Conservation (phyloP, 2,113 vertebrate genomes). For the Ranitomeya variabilis region DNA sequence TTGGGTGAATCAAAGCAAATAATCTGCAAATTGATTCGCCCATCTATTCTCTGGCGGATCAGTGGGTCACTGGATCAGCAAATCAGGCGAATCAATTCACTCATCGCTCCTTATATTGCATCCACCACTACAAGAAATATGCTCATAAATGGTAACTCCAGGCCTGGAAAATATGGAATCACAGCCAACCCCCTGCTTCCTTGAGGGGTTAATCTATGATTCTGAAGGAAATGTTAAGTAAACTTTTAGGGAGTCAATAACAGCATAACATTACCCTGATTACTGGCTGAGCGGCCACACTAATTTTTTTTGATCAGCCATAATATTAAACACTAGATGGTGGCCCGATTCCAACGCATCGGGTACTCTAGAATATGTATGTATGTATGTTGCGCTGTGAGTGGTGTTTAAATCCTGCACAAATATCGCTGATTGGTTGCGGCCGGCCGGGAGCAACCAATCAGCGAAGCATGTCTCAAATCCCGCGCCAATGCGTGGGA, state of each 20-base stretch:
- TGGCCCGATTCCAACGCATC: too few relatives aligned
- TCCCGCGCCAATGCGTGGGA: too few relatives aligned
- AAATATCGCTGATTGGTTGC: too few relatives aligned
- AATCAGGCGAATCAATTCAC: neutral
- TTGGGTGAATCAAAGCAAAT: slow-evolving; percentile 22
- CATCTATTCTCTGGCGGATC: neutral
- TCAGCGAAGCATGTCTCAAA: too few relatives aligned
- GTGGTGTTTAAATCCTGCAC: too few relatives aligned
- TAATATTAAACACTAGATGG: too few relatives aligned
- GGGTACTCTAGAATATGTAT: too few relatives aligned
- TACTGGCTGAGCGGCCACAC: neutral
- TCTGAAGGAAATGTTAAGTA: neutral
- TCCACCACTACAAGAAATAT: neutral
- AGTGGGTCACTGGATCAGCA: slow-evolving; percentile 1
- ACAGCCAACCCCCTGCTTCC: neutral
- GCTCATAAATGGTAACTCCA: neutral
- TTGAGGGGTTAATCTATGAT: neutral
- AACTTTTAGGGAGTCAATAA: neutral
- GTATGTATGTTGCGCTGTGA: too few relatives aligned
- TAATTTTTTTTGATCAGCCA: neutral
- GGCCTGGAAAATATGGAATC: neutral
- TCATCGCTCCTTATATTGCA: neutral
- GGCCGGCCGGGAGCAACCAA: too few relatives aligned
- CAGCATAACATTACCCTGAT: neutral
- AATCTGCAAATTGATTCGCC: slow-evolving; percentile 1